Conservation (phyloP, 2,797 vertebrate species). For the Odontamblyopus rebecca region DNA sequence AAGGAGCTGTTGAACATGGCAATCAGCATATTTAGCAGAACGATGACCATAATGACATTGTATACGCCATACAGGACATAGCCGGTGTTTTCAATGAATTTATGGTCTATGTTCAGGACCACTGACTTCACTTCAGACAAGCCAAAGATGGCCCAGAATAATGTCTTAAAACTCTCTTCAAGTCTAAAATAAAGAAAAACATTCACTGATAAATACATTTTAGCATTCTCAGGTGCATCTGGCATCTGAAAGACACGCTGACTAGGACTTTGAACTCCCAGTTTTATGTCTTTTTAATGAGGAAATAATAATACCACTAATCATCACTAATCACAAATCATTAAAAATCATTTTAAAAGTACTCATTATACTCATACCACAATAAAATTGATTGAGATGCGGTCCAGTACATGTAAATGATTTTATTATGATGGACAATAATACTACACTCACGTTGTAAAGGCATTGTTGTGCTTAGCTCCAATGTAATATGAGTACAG, state of each 20-base stretch:
- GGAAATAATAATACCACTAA: neutral
- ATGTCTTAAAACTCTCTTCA: constrained; percentile 96
- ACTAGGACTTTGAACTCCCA: neutral
- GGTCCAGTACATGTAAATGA: neutral
- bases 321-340: neutral
- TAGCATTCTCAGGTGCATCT: constrained; percentile 1
- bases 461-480: constrained; percentile 92
- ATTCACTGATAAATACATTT: neutral
- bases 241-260: neutral
- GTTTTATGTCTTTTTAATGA: neutral
- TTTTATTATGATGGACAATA: neutral
- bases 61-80: constrained; percentile 98
- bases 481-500: constrained; percentile 96
- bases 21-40: constrained; percentile 97
- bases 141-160: constrained; percentile 92
- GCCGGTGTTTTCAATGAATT: constrained; percentile 85
- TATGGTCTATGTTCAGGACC: constrained; percentile 93
- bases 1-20: constrained; percentile 99
- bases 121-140: constrained; percentile 97
- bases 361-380: neutral
- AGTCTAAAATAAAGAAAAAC: constrained; percentile 72
- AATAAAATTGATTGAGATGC: neutral
- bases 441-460: constrained; percentile 89
- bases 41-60: constrained; percentile 98
- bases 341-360: neutral